phyloP scores from a whole-genome alignment of 2,888 invertebrate genomes.

The Zaprionus lineosus region DNA sequence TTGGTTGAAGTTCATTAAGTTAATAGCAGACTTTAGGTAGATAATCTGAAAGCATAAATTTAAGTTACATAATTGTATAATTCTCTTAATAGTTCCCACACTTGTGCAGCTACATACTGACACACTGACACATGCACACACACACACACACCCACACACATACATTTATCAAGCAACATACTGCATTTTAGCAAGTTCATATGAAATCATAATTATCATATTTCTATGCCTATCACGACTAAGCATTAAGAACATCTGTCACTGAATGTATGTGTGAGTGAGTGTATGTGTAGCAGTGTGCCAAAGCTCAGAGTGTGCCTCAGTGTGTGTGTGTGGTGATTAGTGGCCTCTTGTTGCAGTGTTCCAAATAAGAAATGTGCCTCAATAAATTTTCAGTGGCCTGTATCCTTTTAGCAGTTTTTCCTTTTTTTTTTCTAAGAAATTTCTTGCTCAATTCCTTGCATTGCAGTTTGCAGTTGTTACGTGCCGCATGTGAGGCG shows the following conservation, averaged over 20 bases:
- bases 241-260: constrained; percentile 7
- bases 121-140: too few relatives aligned
- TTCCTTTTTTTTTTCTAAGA: too few relatives aligned
- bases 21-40: too few relatives aligned
- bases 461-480: constrained; percentile 51
- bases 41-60: too few relatives aligned
- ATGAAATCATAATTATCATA: constrained; percentile 16
- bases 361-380: constrained; percentile 1
- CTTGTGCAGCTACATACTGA: too few relatives aligned
- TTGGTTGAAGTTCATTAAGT: too few relatives aligned
- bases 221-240: constrained; percentile 37
- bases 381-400: constrained; percentile 4
- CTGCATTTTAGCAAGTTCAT: neutral
- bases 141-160: neutral
- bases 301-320: too few relatives aligned
- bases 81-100: too few relatives aligned
- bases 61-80: too few relatives aligned
- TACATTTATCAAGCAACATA: neutral
- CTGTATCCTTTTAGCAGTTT: neutral
- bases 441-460: constrained; percentile 6
- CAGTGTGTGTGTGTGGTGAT: too few relatives aligned
- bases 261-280: too few relatives aligned
- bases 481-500: constrained; percentile 48
- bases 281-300: too few relatives aligned
- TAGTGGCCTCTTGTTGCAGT: constrained; percentile 30